A percentile compares a stretch with the other conserved stretches of the same genome.
These are phyloP conservation scores for Trichacis sp. DNA, from an alignment of 2,888 invertebrate species.

Conservation along the genomic window DNA sequence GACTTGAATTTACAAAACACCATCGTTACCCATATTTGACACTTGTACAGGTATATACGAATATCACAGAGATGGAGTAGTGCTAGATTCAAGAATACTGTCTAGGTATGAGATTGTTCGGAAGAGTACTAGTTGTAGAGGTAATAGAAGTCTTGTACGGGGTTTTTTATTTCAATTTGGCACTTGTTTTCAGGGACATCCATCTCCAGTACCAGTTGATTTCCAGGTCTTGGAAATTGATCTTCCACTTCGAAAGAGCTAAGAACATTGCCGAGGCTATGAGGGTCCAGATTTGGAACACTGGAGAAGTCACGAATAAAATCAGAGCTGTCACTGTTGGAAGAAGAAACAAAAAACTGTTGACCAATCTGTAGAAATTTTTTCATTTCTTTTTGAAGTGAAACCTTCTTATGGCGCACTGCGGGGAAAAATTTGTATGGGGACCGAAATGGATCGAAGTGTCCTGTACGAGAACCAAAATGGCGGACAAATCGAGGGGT, in stretches of 20 bases:
- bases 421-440: no score
- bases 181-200: constrained; percentile 37
- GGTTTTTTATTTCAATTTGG: constrained; percentile 39
- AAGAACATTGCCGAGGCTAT: constrained; percentile 56
- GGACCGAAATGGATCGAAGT: no score
- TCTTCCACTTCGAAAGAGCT: constrained; percentile 56
- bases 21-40: background rate
- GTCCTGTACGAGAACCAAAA: no score
- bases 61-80: constrained; percentile 34
- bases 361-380: no score
- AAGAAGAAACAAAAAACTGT: constrained; percentile 8
- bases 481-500: no score
- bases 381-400: no score
- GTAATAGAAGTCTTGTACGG: background rate
- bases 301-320: constrained; percentile 58
- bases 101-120: background rate
- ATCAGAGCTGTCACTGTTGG: constrained; percentile 54
- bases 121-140: background rate
- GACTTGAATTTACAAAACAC: no score
- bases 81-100: constrained; percentile 15
- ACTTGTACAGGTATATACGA: constrained; percentile 10
- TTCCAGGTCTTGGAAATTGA: constrained; percentile 63
- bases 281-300: constrained; percentile 62
- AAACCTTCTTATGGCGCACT: no score
- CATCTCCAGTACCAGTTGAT: constrained; percentile 64